Evolutionary conservation across 2,797 vertebrate genomes (phyloP), one percentile per base, ranked within the genome.

Genomic region (Discoglossus pictus): DNA sequence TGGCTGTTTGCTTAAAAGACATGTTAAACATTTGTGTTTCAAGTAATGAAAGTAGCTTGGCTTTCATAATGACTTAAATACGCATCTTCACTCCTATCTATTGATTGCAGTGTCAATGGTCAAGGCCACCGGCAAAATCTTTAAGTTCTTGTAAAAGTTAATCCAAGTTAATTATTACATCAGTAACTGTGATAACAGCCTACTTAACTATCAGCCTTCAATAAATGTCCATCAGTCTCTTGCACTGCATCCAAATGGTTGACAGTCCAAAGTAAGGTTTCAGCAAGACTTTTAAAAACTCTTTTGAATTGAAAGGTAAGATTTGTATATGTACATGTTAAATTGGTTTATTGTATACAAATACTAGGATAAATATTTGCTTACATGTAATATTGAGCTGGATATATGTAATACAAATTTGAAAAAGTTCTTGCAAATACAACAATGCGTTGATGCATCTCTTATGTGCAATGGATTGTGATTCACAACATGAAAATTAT

Each of bases 101-200:
- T 78, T 74, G 75, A 82, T 78, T 73, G 55, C 42, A 75, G 69
- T 82, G 73, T 83, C 94, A 97, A 93, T 89, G 93, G 92, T 97
- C 93, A 96, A 93, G 92, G 93, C 90, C 92, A 93, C 81, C 55
- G 84, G 48, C 77, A 78, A 84, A 83, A 76, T 86, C 78, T 75
- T 90, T 81, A 79, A 84, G 86, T 74, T 83, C 74, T 84, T 80
- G 84, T 76, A 84, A 90, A 92, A 85, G 88, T 84, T 85, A 90
- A 89, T 88, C 76, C 78, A 86, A 91, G 95, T 98, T 95, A 98
- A 93, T 94, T 88, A 98, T 97, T 98, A 96, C 87, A 92, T 77
- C 72, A 54, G 56, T 67, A 61, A 73, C 68, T 72, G 68, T 73
- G 73, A 72, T 75, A 65, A 77, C 64, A 74, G 53, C 25, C 59